These are phyloP conservation scores for Neria commutata DNA, from an alignment of 2,888 invertebrate genomes.

Conservation along the genomic window DNA sequence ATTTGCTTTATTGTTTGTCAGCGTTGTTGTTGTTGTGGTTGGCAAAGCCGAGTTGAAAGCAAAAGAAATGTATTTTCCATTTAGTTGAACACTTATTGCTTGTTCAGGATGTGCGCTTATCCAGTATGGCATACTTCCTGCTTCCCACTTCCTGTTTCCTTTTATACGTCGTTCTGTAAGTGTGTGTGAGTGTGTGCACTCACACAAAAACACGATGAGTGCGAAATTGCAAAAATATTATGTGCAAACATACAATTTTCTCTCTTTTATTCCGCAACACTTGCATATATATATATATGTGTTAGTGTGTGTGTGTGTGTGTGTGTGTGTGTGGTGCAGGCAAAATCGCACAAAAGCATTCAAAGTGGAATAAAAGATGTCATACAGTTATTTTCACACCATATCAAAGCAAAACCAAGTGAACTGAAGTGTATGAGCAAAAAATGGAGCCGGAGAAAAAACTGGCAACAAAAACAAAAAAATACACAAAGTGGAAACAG, in stretches of 20 bases:
- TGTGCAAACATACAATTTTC: too few species aligned
- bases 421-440: conserved; percentile 52
- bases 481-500: not conserved
- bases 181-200: not conserved
- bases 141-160: not conserved
- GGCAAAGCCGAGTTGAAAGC: too few species aligned
- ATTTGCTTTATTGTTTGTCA: conserved; percentile 46
- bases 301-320: not conserved
- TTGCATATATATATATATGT: not conserved
- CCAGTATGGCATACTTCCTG: conserved; percentile 5
- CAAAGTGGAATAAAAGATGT: conserved; percentile 13
- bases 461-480: not conserved
- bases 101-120: conserved; percentile 14
- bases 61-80: conserved; percentile 52
- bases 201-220: too few species aligned
- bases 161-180: not conserved
- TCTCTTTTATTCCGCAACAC: too few species aligned
- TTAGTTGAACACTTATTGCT: conserved; percentile 48
- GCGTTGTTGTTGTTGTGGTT: too few species aligned
- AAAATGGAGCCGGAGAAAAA: not conserved
- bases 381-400: conserved; percentile 41
- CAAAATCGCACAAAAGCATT: not conserved
- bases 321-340: not conserved
- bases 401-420: conserved; percentile 45
- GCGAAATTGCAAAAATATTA: too few species aligned